These are phyloP conservation scores for Anastatus disparis DNA, from an alignment of 1,140 invertebrate genomes.

Conservation along the genomic window DNA sequence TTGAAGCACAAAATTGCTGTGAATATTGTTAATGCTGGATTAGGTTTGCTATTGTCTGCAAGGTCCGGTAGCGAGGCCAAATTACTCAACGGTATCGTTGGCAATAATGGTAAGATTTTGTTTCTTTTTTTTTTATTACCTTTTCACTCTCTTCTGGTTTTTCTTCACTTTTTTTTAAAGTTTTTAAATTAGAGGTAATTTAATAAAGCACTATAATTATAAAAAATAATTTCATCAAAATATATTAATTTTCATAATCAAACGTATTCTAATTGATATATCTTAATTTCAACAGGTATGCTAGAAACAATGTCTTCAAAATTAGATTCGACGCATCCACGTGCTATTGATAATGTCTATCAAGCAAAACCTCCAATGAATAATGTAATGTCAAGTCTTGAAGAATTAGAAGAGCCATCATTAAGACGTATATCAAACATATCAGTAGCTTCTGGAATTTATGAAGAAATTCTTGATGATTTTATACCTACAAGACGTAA, in stretches of 20 bases:
- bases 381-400: conserved; percentile 44
- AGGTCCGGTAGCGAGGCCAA: conserved; percentile 54
- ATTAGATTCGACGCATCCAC: conserved; percentile 4
- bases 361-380: conserved; percentile 46
- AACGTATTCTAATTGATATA: too few species aligned
- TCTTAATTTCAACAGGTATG: neutral
- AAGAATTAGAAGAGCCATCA: conserved; percentile 48
- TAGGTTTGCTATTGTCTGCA: conserved; percentile 53
- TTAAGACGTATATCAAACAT: conserved; percentile 63
- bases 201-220: too few species aligned
- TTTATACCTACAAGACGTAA: conserved; percentile 34
- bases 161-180: too few species aligned
- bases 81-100: conserved; percentile 45
- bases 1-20: conserved; percentile 54
- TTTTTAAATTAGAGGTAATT: too few species aligned
- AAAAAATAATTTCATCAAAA: too few species aligned
- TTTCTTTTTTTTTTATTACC: neutral
- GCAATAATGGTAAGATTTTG: conserved; percentile 26
- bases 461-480: conserved; percentile 67
- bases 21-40: conserved; percentile 56
- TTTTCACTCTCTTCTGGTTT: too few species aligned
- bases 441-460: conserved; percentile 68
- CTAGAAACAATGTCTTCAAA: conserved; percentile 30
- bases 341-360: conserved; percentile 56
- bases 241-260: too few species aligned